Conservation (phyloP, 23 tunicate species). For the Trididemnum clinides region DNA sequence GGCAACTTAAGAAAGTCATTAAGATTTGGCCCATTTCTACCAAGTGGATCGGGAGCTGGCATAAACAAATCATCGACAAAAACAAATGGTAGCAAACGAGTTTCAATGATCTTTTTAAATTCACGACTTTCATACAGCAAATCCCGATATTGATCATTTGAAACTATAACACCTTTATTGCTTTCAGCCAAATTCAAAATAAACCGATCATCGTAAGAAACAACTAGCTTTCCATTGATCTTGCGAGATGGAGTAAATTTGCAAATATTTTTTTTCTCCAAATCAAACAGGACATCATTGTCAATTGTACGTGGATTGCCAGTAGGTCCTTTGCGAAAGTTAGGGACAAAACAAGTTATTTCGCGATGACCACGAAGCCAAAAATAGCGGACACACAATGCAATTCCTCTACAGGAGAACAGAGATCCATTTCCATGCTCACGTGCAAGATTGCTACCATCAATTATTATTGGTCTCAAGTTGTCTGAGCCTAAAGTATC, state of each 20-base stretch:
- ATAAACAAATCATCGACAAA: constrained; percentile 40
- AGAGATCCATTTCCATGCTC: constrained; percentile 42
- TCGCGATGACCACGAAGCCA: constrained; percentile 69
- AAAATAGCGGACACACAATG: constrained; percentile 76
- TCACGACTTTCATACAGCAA: constrained; percentile 13
- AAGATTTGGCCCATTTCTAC: constrained; percentile 63
- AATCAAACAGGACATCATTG: constrained; percentile 32
- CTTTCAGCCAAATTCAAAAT: constrained; percentile 60
- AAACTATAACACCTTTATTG: constrained; percentile 68
- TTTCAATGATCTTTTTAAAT: constrained; percentile 42
- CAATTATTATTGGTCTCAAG: constrained; percentile 81
- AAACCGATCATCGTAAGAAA: constrained; percentile 76
- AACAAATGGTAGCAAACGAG: constrained; percentile 32
- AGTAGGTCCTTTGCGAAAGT: constrained; percentile 55
- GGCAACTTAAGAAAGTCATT: constrained; percentile 32
- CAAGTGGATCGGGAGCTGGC: constrained; percentile 84
- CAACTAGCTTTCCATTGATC: constrained; percentile 40
- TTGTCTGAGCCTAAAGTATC: neutral
- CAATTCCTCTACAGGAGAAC: constrained; percentile 88
- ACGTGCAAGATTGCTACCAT: constrained; percentile 84
- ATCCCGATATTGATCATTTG: constrained; percentile 85
- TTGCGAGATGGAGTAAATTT: constrained; percentile 73
- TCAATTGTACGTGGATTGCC: constrained; percentile 53
- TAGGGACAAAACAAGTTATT: constrained; percentile 78
- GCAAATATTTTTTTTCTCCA: constrained; percentile 50